These are phyloP conservation scores for Eilema depressum DNA, from an alignment of 2,888 invertebrate genomes.

Conservation along the genomic window DNA sequence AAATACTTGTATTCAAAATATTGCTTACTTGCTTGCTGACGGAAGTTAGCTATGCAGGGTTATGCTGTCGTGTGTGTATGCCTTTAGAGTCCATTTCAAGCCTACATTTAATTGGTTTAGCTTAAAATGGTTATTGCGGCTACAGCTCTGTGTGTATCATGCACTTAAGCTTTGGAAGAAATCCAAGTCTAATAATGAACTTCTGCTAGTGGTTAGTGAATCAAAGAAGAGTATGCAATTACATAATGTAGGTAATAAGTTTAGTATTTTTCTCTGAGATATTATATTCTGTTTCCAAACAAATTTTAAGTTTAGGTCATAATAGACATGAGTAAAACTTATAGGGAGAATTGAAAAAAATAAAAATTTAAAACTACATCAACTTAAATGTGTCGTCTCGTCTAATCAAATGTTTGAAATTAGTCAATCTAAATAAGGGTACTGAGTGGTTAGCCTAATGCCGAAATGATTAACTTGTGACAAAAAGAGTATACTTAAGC, in stretches of 20 bases:
- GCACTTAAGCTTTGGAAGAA: slow-evolving; percentile 19
- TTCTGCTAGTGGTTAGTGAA: neutral
- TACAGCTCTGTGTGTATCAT: neutral
- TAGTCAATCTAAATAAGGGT: too few species aligned
- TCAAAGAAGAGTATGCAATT: neutral
- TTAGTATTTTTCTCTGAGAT: neutral
- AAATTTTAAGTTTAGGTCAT: too few species aligned
- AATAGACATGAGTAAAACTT: too few species aligned
- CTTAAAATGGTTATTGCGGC: slow-evolving; percentile 6
- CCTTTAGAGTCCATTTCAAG: slow-evolving; percentile 6
- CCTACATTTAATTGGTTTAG: slow-evolving; percentile 9
- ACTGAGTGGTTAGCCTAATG: too few species aligned
- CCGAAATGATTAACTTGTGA: too few species aligned
- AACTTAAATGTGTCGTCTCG: too few species aligned
- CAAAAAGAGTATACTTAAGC: too few species aligned
- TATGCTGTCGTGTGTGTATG: neutral
- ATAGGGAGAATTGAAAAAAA: too few species aligned
- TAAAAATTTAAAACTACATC: too few species aligned
- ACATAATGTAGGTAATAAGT: neutral
- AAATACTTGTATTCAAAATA: neutral
- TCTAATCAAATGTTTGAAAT: too few species aligned
- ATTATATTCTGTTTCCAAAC: neutral
- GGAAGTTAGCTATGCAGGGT: neutral
- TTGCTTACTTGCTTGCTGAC: neutral
- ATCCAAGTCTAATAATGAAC: slow-evolving; percentile 4